Evolutionary conservation across 2,797 vertebrate species (phyloP), one percentile per base, ranked within the genome.

Genomic region (Melanotaenia parkinsoni): DNA sequence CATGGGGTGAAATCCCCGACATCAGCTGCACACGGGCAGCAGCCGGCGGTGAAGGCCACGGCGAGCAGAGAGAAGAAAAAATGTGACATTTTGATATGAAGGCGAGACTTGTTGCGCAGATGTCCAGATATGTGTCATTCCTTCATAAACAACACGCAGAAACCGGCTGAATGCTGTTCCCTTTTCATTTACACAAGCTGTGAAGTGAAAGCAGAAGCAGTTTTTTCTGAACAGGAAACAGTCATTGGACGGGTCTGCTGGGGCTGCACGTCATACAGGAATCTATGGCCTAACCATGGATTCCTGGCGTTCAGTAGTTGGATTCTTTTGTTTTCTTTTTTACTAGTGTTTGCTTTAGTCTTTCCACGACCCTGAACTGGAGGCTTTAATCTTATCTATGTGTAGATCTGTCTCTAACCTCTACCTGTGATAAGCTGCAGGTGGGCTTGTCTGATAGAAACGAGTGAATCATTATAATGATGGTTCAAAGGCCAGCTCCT

Each of bases 1-100:
- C 93, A 94, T 0, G 86, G 80, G 20, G 81, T 14, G 28, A 94
- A 94, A n/a, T 90, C 88, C 5, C 91, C 92, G 0, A 94, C 92
- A 38, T 94, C 91, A 4, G 89, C 90, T 0, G 4, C 57, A 5
- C 79, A 74, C 7, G 18, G 35, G 3, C 4, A 16, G 71, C 78
- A 83, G 5, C 28, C 43, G 6, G 45, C 60, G 1, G 43, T 0
- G 5, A 87, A 56, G 57, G 60, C 6, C 35, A 85, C 33, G 24
- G 69, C 2, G 2, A 69, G 14, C 33, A 56, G 47, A 32, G 33
- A 5, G 4, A 0, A 11, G 5, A 4, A 3, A n/a, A 9, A 4
- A n/a, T 1, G 12, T 0, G 61, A 33, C 90, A 86, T 91, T 0
- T 26, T 63, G 9, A 51, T 3, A 2, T 8, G 22, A 53, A 14